Evolutionary conservation across 2,797 vertebrate species (phyloP).

Genomic region (Bryconaethiops microstoma): DNA sequence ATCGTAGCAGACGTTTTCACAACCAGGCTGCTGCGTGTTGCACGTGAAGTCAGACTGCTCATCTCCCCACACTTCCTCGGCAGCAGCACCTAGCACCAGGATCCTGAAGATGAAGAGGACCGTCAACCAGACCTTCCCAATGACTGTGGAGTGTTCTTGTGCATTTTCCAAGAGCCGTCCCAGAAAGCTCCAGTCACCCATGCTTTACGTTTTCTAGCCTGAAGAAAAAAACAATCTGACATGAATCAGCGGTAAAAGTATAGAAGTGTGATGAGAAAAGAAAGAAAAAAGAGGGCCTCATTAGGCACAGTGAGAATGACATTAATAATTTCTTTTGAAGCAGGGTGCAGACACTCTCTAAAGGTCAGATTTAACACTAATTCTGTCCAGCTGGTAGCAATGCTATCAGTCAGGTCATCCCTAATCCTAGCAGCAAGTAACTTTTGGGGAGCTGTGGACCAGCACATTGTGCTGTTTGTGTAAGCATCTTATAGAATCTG

Average conservation of each 20-base stretch:
- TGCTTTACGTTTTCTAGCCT: constrained; percentile 87
- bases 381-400: not conserved
- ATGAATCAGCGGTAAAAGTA: constrained; percentile 27
- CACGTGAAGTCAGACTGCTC: constrained; percentile 80
- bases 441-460: not conserved
- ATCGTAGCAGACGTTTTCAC: constrained; percentile 80
- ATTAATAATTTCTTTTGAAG: not conserved
- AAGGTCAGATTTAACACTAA: not conserved
- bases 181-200: constrained; percentile 99
- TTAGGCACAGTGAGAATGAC: not conserved
- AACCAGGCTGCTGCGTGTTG: constrained; percentile 79
- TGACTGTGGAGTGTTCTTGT: constrained; percentile 84
- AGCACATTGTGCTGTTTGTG: not conserved
- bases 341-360: not conserved
- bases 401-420: not conserved
- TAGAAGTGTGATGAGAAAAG: not conserved
- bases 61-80: constrained; percentile 79
- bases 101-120: constrained; percentile 79
- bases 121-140: constrained; percentile 79
- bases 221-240: constrained; percentile 52
- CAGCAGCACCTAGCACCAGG: constrained; percentile 75
- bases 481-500: not conserved
- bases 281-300: not conserved
- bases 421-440: not conserved
- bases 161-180: constrained; percentile 93